Conservation (phyloP, 2,888 invertebrate genomes). For the Stegana nigrithorax region DNA sequence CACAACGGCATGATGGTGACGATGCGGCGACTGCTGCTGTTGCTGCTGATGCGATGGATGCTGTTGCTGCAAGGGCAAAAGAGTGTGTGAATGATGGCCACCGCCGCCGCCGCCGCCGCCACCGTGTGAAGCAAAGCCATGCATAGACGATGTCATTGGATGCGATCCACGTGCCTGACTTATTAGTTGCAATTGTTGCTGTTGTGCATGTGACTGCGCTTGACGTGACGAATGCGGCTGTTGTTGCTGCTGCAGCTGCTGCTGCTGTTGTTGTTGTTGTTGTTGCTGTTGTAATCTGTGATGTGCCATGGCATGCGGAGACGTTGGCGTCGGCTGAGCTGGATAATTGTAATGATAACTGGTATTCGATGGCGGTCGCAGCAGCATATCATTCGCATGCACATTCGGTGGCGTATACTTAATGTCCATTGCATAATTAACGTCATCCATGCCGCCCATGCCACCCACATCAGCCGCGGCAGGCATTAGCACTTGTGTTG, state of each 20-base stretch:
- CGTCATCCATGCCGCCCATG: too few species aligned
- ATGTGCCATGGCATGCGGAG: constrained; percentile 27
- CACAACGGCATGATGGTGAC: constrained; percentile 38
- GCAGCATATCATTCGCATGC: constrained; percentile 45
- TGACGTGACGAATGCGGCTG: too few species aligned
- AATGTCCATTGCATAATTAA: too few species aligned
- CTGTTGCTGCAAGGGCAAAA: constrained; percentile 10
- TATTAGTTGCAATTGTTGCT: neutral
- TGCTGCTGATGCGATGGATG: constrained; percentile 40
- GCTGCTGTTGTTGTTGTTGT: neutral
- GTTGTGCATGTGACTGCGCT: too few species aligned
- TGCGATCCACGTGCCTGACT: too few species aligned
- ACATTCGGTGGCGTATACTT: constrained; percentile 20
- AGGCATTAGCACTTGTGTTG: neutral
- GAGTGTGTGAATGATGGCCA: neutral
- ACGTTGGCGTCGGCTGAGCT: constrained; percentile 33
- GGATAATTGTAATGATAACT: constrained; percentile 57
- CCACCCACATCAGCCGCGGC: neutral
- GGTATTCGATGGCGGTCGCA: constrained; percentile 52
- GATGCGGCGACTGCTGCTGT: neutral
- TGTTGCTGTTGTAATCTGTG: constrained; percentile 12
- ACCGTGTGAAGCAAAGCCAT: too few species aligned
- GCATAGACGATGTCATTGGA: too few species aligned
- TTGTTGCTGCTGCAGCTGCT: neutral
- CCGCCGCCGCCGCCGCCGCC: too few species aligned